These are phyloP conservation scores for Mongoloraphidia duomilia DNA, from an alignment of 2,888 invertebrate species.

Conservation along the genomic window DNA sequence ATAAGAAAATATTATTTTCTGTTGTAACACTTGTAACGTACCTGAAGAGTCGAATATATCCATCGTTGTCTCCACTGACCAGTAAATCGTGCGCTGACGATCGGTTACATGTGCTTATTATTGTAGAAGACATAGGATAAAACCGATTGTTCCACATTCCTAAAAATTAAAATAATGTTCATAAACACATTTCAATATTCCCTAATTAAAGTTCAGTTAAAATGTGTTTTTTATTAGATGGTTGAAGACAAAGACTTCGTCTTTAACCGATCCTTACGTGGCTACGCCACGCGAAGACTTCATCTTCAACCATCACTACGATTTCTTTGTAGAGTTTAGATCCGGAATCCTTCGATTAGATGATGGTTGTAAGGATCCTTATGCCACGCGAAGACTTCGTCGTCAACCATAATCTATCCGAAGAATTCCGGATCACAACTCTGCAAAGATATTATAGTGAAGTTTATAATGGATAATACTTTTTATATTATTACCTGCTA, in stretches of 20 bases:
- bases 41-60: constrained; percentile 72
- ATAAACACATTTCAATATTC: constrained; percentile 1
- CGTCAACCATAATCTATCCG: no score
- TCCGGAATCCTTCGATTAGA: no score
- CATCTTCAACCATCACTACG: no score
- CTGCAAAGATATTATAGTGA: background rate
- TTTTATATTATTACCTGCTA: constrained; percentile 48
- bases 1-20: background rate
- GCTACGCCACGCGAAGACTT: no score
- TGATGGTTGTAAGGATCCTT: no score
- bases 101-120: constrained; percentile 66
- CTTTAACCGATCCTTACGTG: no score
- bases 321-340: no score
- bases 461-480: background rate
- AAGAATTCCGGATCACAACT: no score
- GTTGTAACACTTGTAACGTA: constrained; percentile 21
- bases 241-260: no score
- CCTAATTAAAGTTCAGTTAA: background rate
- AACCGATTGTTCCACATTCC: constrained; percentile 84
- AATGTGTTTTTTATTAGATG: background rate
- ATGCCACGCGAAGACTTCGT: no score
- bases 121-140: constrained; percentile 63
- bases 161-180: constrained; percentile 22
- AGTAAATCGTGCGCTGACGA: constrained; percentile 73
- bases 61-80: constrained; percentile 78